phyloP scores from a whole-genome alignment of 37 sponge, comb jelly and placozoan species.

The Halichondria panicea region DNA sequence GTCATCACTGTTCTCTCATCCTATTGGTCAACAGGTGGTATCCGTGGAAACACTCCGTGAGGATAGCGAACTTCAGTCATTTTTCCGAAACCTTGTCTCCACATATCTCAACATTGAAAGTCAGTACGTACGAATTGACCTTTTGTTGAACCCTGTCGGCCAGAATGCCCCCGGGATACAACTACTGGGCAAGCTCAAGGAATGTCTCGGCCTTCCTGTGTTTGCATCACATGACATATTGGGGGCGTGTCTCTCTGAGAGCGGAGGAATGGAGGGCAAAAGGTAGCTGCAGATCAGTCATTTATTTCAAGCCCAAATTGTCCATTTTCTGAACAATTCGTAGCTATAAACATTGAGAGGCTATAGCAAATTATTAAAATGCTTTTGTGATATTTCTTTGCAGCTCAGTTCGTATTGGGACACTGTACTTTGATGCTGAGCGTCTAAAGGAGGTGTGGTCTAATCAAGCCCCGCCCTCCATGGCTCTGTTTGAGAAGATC shows the following conservation, averaged over 20 bases:
- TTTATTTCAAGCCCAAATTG: not conserved
- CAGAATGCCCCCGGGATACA: slow-evolving; percentile 10
- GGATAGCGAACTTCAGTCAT: slow-evolving; percentile 55
- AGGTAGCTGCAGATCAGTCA: not conserved
- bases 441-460: slow-evolving; percentile 74
- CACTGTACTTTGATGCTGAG: slow-evolving; percentile 75
- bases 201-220: slow-evolving; percentile 45
- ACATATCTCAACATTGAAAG: slow-evolving; percentile 41
- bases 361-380: too few species aligned
- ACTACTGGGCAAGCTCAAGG: slow-evolving; percentile 35
- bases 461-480: slow-evolving; percentile 32
- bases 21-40: slow-evolving; percentile 30
- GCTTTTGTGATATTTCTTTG: too few species aligned
- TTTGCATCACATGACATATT: slow-evolving; percentile 47
- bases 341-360: too few species aligned
- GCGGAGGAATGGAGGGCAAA: not conserved
- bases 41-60: slow-evolving; percentile 35
- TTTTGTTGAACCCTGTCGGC: slow-evolving; percentile 51
- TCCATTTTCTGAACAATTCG: not conserved
- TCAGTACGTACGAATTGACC: slow-evolving; percentile 54
- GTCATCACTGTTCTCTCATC: not conserved
- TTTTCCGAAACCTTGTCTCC: slow-evolving; percentile 34
- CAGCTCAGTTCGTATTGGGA: slow-evolving; percentile 53
- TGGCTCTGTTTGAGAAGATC: slow-evolving; percentile 80
- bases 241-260: slow-evolving; percentile 36